Evolutionary conservation across 2,888 invertebrate genomes (phyloP).

Genomic region (Pomacea canaliculata): DNA sequence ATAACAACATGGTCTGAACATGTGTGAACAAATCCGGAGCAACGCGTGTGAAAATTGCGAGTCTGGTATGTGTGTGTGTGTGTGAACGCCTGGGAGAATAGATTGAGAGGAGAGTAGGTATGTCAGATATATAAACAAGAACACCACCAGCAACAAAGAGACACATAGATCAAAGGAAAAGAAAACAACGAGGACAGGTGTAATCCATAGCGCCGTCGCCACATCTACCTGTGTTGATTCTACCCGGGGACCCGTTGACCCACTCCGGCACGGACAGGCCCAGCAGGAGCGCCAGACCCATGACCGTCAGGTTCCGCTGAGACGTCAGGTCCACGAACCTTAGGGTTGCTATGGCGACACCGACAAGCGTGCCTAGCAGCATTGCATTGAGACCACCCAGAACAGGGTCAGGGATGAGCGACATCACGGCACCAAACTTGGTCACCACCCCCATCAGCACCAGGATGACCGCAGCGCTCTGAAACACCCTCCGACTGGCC

Average conservation of each 20-base stretch:
- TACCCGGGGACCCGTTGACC: conserved; percentile 38
- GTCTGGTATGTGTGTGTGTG: too few relatives aligned
- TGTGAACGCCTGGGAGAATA: too few relatives aligned
- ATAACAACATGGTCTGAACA: too few relatives aligned
- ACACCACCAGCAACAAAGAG: too few relatives aligned
- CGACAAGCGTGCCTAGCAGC: conserved; percentile 63
- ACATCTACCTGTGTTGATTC: conserved; percentile 56
- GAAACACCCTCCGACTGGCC: conserved; percentile 70
- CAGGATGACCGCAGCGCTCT: conserved; percentile 68
- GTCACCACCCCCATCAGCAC: conserved; percentile 69
- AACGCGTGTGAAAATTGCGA: too few relatives aligned
- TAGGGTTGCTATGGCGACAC: conserved; percentile 64
- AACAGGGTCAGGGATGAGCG: conserved; percentile 72
- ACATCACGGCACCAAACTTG: conserved; percentile 71
- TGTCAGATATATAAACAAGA: too few relatives aligned
- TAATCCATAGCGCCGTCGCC: neutral
- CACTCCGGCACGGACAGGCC: conserved; percentile 75
- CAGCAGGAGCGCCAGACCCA: conserved; percentile 74
- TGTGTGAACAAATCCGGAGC: too few relatives aligned
- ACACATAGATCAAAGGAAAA: too few relatives aligned
- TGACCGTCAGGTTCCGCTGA: conserved; percentile 86
- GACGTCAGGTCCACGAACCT: conserved; percentile 81
- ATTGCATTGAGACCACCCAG: conserved; percentile 68
- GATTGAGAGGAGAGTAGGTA: too few relatives aligned
- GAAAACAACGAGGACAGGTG: too few relatives aligned